Evolutionary conservation across 1,140 invertebrate species (phyloP), one percentile per base, ranked within the genome.

Genomic region (Lasioglossum baleicum): DNA sequence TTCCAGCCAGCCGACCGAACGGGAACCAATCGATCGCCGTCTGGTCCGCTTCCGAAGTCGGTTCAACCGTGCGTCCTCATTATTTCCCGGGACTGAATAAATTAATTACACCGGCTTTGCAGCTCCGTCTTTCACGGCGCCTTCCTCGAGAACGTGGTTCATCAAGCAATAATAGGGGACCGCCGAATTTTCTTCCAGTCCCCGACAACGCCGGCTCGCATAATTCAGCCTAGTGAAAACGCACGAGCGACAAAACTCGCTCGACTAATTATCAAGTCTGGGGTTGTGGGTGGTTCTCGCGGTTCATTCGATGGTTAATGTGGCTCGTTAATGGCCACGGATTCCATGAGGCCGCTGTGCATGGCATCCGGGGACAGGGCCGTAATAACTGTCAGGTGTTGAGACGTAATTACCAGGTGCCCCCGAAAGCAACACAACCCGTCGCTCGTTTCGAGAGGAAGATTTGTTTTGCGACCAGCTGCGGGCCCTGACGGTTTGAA

Each of bases 351-450:
- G 65, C 5, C 48, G 26, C 31, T 35, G 31, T 40, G 20, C 53
- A 15, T 40, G 22, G 60, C 44, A 68, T 44, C 63, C 44, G 44
- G 71, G 56, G 22, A 26, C 58, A 65, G 44, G 66, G 17, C 20
- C 48, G 79, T 81, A 81, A 81, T 81, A 81, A 76, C 73, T 81
- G 79, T 81, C 79, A 81, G 74, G 35, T 69, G 73, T 70, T 48
- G 79, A 44, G 56, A 76, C 74, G 66, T 81, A 81, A 81, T 81
- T 81, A 81, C 60, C 17, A 63, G 31, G 40, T 42, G 60, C 58
- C n/a, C 35, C 56, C 31, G 64, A 80, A 75, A 75, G 58, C 56
- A 31, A 63, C 69, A 63, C 69, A 53, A 15, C 44, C 44, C 56
- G 48, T 63, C 60, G 51, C 68, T 40, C 17, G 67, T 77, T 65